These are phyloP conservation scores for Polypedilum vanderplanki DNA, from an alignment of 1,140 invertebrate species.

Conservation along the genomic window DNA sequence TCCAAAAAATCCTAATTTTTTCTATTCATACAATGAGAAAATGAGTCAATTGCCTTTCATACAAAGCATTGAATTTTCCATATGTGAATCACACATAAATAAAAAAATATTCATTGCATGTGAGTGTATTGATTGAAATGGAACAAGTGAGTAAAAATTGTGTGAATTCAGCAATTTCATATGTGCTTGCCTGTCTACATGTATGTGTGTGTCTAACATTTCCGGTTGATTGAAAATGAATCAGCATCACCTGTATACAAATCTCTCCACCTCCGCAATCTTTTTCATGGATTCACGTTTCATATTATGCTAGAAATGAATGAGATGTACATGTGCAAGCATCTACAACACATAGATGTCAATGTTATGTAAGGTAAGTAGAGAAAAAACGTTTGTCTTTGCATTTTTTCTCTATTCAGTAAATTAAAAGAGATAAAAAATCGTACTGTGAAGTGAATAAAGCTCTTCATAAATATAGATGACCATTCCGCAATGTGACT, in stretches of 20 bases:
- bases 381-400: background rate
- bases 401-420: background rate
- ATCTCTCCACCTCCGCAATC: background rate
- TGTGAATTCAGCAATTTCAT: background rate
- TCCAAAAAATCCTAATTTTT: background rate
- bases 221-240: conserved; percentile 27
- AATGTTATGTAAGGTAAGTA: conserved; percentile 1
- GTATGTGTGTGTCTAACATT: background rate
- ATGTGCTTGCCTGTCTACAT: no score
- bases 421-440: conserved; percentile 5
- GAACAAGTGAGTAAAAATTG: background rate
- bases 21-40: background rate
- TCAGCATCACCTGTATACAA: background rate
- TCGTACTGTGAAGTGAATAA: background rate
- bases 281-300: background rate
- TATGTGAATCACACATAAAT: background rate
- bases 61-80: background rate
- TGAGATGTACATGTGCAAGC: background rate
- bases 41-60: background rate
- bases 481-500: background rate
- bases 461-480: conserved; percentile 24
- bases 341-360: background rate
- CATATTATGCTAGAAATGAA: background rate
- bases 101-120: background rate
- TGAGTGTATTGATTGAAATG: background rate